A percentile compares a stretch with the other conserved stretches of the same genome.
phyloP scores from a whole-genome alignment of 2,888 invertebrate genomes.

The Scaptomyza reducta region DNA sequence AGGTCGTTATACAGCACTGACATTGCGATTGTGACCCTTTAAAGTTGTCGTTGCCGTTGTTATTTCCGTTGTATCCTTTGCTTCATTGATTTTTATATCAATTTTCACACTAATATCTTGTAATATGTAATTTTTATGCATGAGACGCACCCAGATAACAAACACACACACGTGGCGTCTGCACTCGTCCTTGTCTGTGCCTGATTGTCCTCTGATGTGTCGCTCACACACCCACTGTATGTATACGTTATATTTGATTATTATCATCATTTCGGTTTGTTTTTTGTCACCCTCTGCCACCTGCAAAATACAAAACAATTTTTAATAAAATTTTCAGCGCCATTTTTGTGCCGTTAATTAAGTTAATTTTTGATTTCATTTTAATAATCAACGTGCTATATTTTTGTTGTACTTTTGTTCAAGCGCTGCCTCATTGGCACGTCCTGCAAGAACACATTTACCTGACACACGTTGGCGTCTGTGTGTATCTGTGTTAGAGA shows the following conservation, averaged over 20 bases:
- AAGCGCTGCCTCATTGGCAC: constrained; percentile 52
- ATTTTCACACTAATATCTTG: constrained; percentile 79
- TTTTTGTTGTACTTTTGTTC: constrained; percentile 17
- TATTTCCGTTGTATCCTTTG: constrained; percentile 31
- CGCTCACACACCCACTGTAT: constrained; percentile 39
- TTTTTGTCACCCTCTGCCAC: constrained; percentile 8
- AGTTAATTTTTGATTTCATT: constrained; percentile 78
- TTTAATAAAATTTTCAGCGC: constrained; percentile 52
- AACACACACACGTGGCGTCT: constrained; percentile 4
- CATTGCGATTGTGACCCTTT: constrained; percentile 67
- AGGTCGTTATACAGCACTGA: constrained; percentile 62
- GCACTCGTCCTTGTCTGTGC: constrained; percentile 18
- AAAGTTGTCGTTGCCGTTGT: constrained; percentile 52
- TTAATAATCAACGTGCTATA: constrained; percentile 65
- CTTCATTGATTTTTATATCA: constrained; percentile 79
- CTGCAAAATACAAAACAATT: constrained; percentile 28
- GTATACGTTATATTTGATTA: constrained; percentile 71
- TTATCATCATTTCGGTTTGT: constrained; percentile 55
- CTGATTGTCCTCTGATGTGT: constrained; percentile 48
- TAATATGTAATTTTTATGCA: constrained; percentile 79
- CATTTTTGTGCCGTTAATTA: constrained; percentile 64
- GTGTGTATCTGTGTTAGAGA: constrained; percentile 3
- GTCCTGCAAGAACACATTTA: constrained; percentile 31
- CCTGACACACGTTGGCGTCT: too few relatives aligned
- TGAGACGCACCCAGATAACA: constrained; percentile 51